Evolutionary conservation across 1,140 invertebrate genomes (phyloP).

Genomic region (Plutomurus gul): DNA sequence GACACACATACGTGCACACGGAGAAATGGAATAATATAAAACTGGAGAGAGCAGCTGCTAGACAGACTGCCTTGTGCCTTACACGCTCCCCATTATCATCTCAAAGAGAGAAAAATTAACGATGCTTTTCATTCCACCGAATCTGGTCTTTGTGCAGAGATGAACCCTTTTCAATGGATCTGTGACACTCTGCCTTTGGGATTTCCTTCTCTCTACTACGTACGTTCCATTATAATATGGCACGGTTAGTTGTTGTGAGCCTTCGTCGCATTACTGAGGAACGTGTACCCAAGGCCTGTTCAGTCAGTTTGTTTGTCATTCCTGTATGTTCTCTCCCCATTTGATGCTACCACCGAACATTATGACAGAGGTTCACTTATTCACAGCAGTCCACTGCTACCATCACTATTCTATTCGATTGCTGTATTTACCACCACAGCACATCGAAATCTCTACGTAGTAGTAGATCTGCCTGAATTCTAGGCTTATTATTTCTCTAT

Average conservation of each 20-base stretch:
- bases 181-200: slow-evolving; percentile 44
- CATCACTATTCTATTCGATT: too few species aligned
- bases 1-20: background rate
- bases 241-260: background rate
- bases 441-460: too few species aligned
- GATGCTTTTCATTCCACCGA: slow-evolving; percentile 46
- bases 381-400: too few species aligned
- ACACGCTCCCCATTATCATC: slow-evolving; percentile 39
- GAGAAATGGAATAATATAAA: background rate
- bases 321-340: too few species aligned
- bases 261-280: background rate
- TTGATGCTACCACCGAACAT: too few species aligned
- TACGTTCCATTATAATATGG: background rate
- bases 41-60: slow-evolving; percentile 7
- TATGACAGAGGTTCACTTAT: too few species aligned
- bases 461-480: too few species aligned
- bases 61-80: slow-evolving; percentile 18
- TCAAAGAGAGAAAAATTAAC: slow-evolving; percentile 48
- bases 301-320: too few species aligned
- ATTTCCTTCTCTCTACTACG: slow-evolving; percentile 30
- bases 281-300: slow-evolving; percentile 1
- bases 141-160: slow-evolving; percentile 29
- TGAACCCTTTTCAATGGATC: slow-evolving; percentile 46
- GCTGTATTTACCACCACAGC: too few species aligned
- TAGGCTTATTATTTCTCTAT: too few species aligned